These are phyloP conservation scores for Drosophila colorata DNA, from an alignment of 2,888 invertebrate genomes.

Conservation along the genomic window DNA sequence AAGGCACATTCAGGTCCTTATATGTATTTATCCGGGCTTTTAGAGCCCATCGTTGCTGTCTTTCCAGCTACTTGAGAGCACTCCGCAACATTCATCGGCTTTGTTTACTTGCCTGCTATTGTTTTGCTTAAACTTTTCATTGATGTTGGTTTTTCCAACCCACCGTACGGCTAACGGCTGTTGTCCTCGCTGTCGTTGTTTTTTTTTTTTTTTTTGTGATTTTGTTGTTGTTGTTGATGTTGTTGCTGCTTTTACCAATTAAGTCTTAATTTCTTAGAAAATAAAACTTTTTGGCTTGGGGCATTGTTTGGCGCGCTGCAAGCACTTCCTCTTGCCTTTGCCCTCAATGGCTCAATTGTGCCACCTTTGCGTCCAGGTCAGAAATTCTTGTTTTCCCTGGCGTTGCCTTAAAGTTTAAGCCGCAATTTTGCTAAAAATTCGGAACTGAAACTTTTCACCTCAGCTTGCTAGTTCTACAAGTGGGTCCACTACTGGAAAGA, in stretches of 20 bases:
- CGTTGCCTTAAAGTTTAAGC: constrained; percentile 65
- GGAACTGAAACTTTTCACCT: constrained; percentile 71
- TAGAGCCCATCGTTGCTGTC: constrained; percentile 27
- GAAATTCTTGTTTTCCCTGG: constrained; percentile 35
- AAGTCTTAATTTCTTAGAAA: constrained; percentile 80
- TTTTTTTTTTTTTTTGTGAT: constrained; percentile 39
- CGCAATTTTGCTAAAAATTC: constrained; percentile 67
- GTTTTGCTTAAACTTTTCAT: constrained; percentile 79
- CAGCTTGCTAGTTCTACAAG: constrained; percentile 47
- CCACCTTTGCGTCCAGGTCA: constrained; percentile 54
- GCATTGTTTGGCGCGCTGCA: constrained; percentile 70
- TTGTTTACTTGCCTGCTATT: constrained; percentile 74
- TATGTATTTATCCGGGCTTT: neutral
- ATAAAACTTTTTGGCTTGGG: constrained; percentile 76
- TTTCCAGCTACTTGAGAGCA: constrained; percentile 57
- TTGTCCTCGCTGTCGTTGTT: constrained; percentile 49
- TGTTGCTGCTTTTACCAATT: constrained; percentile 78
- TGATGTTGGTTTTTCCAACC: constrained; percentile 73
- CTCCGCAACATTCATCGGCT: constrained; percentile 75
- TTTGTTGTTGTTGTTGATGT: constrained; percentile 39
- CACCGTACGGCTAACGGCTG: constrained; percentile 28
- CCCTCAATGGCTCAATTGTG: constrained; percentile 47
- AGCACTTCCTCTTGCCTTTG: constrained; percentile 34
- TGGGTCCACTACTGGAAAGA: constrained; percentile 24
- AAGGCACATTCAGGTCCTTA: constrained; percentile 9